Evolutionary conservation across 2,797 vertebrate species (phyloP).

Genomic region (Serranus cabrilla): DNA sequence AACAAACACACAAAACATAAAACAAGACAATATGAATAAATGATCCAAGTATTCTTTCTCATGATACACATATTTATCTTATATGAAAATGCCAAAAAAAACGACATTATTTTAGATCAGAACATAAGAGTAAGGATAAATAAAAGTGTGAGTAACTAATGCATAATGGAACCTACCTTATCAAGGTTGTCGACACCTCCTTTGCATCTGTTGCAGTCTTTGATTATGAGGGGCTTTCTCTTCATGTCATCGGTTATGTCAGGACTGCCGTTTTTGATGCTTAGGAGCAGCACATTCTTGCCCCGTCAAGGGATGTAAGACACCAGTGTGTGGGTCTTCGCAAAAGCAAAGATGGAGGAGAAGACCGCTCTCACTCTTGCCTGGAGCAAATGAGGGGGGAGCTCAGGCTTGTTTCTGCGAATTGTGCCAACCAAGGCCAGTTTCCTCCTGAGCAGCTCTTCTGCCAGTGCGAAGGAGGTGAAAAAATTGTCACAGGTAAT

Average conservation of each 20-base stretch:
- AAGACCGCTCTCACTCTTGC: background rate
- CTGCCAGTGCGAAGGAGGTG: background rate
- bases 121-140: background rate
- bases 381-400: background rate
- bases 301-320: background rate
- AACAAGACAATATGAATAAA: background rate
- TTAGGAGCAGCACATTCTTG: conserved; percentile 3
- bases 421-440: conserved; percentile 6
- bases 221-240: background rate
- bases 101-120: background rate
- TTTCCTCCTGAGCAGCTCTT: background rate
- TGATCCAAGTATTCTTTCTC: background rate
- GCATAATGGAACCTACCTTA: background rate
- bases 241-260: background rate
- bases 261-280: background rate
- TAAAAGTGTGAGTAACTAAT: background rate
- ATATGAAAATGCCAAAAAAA: background rate
- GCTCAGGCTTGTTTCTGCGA: background rate
- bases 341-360: background rate
- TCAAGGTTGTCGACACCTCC: background rate
- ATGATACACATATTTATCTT: background rate
- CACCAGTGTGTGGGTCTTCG: background rate
- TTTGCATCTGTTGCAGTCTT: conserved; percentile 1
- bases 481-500: background rate
- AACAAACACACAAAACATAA: background rate